Percentiles rank a stretch among this genome's conserved stretches.
These are phyloP conservation scores for Zosterops pallidus DNA, from an alignment of 2,113 vertebrate genomes.

Conservation along the genomic window DNA sequence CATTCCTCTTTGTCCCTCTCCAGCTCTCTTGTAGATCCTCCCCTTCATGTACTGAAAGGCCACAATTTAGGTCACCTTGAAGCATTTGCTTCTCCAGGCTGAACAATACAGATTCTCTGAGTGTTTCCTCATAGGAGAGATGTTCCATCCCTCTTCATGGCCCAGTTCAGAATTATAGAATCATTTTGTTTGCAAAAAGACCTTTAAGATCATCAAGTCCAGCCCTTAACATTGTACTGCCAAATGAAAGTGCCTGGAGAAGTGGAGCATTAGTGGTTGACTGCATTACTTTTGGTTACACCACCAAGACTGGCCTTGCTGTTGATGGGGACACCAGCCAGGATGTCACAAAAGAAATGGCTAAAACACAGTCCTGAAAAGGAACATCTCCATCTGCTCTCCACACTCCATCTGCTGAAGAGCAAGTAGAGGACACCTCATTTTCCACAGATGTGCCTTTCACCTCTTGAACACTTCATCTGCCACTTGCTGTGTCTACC, in stretches of 20 bases:
- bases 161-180: not conserved
- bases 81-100: not conserved
- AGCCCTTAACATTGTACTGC: not conserved
- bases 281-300: not conserved
- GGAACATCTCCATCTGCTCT: not conserved
- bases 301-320: not conserved
- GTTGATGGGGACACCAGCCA: not conserved
- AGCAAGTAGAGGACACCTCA: fast-evolving
- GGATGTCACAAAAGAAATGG: not conserved
- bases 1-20: not conserved
- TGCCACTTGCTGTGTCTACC: not conserved
- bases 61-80: not conserved
- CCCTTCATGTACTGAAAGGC: not conserved
- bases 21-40: not conserved
- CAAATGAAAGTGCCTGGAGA: not conserved
- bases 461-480: not conserved
- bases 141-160: not conserved
- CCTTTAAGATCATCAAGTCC: not conserved
- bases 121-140: not conserved
- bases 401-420: not conserved
- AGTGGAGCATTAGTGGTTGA: not conserved
- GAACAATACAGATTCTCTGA: not conserved
- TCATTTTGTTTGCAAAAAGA: not conserved
- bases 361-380: fast-evolving
- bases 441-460: not conserved